Conservation (phyloP, 2,797 vertebrate genomes). For the Cottoperca gobio region DNA sequence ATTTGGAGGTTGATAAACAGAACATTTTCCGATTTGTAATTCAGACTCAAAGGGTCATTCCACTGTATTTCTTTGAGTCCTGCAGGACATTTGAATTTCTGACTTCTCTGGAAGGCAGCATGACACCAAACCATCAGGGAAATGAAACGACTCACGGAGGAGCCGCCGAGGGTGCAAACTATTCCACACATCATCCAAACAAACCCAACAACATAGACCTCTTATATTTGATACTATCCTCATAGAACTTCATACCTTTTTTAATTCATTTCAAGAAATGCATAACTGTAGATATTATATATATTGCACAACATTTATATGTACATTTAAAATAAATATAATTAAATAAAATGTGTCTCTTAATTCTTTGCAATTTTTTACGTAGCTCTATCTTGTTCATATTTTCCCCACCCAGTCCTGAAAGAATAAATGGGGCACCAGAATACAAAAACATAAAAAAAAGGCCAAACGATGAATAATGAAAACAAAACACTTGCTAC, state of each 20-base stretch:
- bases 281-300: conserved; percentile 80
- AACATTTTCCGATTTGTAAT: background rate
- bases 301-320: conserved; percentile 85
- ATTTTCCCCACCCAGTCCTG: conserved; percentile 41
- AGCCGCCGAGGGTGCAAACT: conserved; percentile 32
- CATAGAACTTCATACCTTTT: conserved; percentile 65
- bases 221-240: conserved; percentile 68
- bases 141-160: conserved; percentile 23
- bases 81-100: conserved; percentile 28
- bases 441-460: conserved; percentile 61
- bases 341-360: conserved; percentile 75
- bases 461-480: conserved; percentile 41
- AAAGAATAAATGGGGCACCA: conserved; percentile 39
- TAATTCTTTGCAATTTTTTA: conserved; percentile 56
- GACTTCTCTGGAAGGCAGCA: conserved; percentile 43
- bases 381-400: conserved; percentile 67
- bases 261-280: conserved; percentile 75
- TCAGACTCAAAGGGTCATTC: background rate
- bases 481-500: conserved; percentile 27
- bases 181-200: conserved; percentile 57
- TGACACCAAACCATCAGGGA: conserved; percentile 36
- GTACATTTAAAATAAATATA: conserved; percentile 83
- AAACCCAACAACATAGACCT: conserved; percentile 67
- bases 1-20: conserved; percentile 27
- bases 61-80: background rate